Evolutionary conservation across 2,888 invertebrate species (phyloP).

Genomic region (Yponomeuta malinellus): DNA sequence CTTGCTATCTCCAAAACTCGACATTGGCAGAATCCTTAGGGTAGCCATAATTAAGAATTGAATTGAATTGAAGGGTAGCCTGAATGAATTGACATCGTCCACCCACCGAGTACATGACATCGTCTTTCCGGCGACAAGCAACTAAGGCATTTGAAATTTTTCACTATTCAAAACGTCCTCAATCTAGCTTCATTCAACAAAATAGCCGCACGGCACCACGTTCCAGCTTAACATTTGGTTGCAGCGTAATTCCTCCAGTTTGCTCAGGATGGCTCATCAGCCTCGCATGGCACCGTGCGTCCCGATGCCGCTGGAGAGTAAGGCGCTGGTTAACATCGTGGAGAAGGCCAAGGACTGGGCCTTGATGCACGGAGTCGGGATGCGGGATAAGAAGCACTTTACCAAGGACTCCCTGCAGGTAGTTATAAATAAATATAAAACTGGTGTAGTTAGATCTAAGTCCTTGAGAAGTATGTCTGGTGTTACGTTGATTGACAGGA

Average conservation of each 20-base stretch:
- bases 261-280: constrained; percentile 49
- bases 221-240: not conserved
- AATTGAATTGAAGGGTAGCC: no score
- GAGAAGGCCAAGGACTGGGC: constrained; percentile 90
- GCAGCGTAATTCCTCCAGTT: not conserved
- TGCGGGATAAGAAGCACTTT: constrained; percentile 82
- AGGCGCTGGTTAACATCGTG: constrained; percentile 78
- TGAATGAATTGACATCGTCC: no score
- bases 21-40: no score
- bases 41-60: no score
- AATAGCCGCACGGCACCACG: not conserved
- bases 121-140: no score
- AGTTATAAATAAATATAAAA: no score
- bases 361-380: constrained; percentile 88
- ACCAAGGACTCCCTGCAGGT: constrained; percentile 80
- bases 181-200: not conserved
- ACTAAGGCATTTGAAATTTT: no score
- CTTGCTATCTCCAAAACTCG: no score
- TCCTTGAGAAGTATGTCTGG: no score
- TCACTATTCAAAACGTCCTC: not conserved
- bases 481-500: no score
- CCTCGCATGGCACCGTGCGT: constrained; percentile 75
- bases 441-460: no score
- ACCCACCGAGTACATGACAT: no score
- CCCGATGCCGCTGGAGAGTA: constrained; percentile 79